Percentiles rank a stretch among this genome's conserved stretches.
These are phyloP conservation scores for Chauna torquata DNA, from an alignment of 2,113 vertebrate species.

Conservation along the genomic window DNA sequence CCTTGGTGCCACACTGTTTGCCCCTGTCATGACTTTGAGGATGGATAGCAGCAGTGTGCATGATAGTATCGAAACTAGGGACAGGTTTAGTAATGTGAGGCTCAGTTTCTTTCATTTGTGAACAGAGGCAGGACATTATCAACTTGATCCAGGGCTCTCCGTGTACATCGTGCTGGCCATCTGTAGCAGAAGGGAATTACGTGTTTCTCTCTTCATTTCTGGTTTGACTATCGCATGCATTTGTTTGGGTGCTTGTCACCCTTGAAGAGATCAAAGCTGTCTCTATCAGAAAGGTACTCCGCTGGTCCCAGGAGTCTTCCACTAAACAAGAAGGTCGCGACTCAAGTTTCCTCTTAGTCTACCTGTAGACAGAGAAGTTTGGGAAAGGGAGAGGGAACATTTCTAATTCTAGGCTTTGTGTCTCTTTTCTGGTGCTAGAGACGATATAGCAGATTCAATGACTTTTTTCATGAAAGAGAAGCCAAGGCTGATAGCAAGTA, in stretches of 20 bases:
- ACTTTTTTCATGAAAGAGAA: constrained; percentile 10
- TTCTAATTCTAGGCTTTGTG: neutral
- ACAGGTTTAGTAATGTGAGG: constrained; percentile 28
- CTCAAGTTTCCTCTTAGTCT: constrained; percentile 1
- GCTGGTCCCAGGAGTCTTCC: neutral
- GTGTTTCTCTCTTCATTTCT: neutral
- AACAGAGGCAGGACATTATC: neutral
- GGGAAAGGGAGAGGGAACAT: neutral
- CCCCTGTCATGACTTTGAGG: constrained; percentile 54
- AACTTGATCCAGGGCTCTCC: neutral
- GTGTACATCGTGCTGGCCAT: neutral
- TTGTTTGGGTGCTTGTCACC: neutral
- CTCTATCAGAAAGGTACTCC: neutral
- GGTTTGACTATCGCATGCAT: neutral
- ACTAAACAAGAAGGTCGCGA: neutral
- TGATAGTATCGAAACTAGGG: constrained; percentile 38
- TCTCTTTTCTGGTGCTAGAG: constrained; percentile 2
- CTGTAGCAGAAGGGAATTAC: neutral
- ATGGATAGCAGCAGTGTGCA: neutral
- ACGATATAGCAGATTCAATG: neutral
- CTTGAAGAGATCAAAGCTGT: constrained; percentile 1
- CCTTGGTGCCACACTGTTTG: constrained; percentile 49
- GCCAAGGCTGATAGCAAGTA: neutral
- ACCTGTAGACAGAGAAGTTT: neutral
- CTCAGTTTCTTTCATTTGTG: neutral